Base-by-base conservation (phyloP, 2,888 invertebrate species). In the Bimastos eiseni region DNA sequence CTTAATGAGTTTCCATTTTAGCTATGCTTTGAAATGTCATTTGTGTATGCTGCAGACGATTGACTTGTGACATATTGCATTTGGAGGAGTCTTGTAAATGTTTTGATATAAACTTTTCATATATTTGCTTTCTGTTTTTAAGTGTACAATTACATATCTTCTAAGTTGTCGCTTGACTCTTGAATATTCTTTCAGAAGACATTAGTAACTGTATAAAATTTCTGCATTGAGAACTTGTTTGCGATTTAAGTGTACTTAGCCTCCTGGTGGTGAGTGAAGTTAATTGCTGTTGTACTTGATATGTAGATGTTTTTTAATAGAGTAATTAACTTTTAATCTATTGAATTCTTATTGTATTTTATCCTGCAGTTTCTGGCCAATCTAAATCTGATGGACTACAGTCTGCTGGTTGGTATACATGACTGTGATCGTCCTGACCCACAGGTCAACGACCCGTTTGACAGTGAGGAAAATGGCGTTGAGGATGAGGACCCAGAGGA, bases 311-410 rank as follows among this genome's bases (percentile, higher is more conserved):
- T 70, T 8, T 11, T 13, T 70, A 70, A 70, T n/a, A 70, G 5
- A n/a, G n/a, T 17, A 70, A 70, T 70, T 70, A 70, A 70, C 34
- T 38, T 33, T 33, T 86, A 37, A 86, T 33, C 30, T 5, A 55
- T 55, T n/a, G 70, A n/a, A 70, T 70, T n/a, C 8, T 70, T 70
- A n/a, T 8, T 70, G 24, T 70, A 30, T 24, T n/a, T 70, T 70
- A 37, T 86, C 11, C 30, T 41, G 1, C 95, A 98, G 97, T 98
- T 99, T 95, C 96, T 99, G 92, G 97, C 98, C n/a, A 97, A 97
- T 94, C 96, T 98, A 90, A 98, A 99, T 96, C 96, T 99, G 93
- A 99, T 99, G 99, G 99, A 99, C 96, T 99, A 99, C 95, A 99
- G 99, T 90, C 96, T 99, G 92, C 96, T 99, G 92, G 96, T 99